phyloP scores from a whole-genome alignment of 1,140 invertebrate genomes.

The Euglossa dilemma region DNA sequence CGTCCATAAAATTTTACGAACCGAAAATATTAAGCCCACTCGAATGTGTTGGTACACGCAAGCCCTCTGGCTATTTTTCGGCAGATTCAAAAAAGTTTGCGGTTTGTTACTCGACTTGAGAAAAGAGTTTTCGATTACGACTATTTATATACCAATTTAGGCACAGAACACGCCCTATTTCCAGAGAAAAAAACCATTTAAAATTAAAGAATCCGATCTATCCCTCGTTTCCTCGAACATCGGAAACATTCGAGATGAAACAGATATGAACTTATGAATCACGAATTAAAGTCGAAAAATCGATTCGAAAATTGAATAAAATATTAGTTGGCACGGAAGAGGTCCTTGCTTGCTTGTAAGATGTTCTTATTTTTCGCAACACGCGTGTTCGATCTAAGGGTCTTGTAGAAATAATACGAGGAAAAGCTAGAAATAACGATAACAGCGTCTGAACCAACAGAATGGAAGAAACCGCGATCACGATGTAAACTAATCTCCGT shows the following conservation, averaged over 20 bases:
- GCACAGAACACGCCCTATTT: neutral
- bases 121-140: neutral
- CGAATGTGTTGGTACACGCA: neutral
- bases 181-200: neutral
- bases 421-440: neutral
- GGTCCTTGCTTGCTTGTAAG: neutral
- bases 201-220: neutral
- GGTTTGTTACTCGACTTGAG: neutral
- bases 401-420: neutral
- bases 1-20: conserved; percentile 69
- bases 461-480: neutral
- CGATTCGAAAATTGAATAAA: neutral
- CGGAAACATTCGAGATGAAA: neutral
- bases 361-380: neutral
- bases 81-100: neutral
- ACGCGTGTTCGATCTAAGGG: neutral
- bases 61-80: neutral
- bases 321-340: neutral
- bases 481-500: neutral
- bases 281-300: no score
- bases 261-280: fast-evolving
- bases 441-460: neutral
- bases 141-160: neutral
- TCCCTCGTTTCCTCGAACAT: neutral
- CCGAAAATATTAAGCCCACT: conserved; percentile 65